These are phyloP conservation scores for Aphelocoma californica DNA, from an alignment of 2,797 vertebrate species.

Conservation along the genomic window DNA sequence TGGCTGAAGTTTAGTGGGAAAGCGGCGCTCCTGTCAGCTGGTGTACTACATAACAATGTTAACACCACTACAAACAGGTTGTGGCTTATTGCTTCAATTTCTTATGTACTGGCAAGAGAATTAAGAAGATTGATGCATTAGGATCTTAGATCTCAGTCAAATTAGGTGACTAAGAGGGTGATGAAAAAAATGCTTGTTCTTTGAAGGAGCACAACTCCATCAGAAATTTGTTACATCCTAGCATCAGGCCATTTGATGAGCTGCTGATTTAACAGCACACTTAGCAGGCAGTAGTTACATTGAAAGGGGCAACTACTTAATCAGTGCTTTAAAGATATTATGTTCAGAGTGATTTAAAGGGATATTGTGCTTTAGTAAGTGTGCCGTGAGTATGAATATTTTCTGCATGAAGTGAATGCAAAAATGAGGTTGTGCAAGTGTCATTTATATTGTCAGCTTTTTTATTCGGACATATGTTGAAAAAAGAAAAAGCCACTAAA, in stretches of 20 bases:
- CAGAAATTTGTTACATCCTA: slow-evolving; percentile 67
- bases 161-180: slow-evolving; percentile 75
- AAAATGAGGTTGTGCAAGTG: slow-evolving; percentile 19
- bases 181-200: slow-evolving; percentile 72
- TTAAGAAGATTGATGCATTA: slow-evolving; percentile 75
- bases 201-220: slow-evolving; percentile 66
- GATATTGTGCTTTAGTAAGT: slow-evolving; percentile 48
- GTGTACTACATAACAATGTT: slow-evolving; percentile 72
- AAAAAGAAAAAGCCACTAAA: background rate
- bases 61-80: slow-evolving; percentile 77
- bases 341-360: slow-evolving; percentile 60
- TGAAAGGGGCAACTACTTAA: slow-evolving; percentile 63
- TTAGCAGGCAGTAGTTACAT: slow-evolving; percentile 55
- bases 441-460: slow-evolving; percentile 10
- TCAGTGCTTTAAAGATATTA: slow-evolving; percentile 66
- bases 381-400: slow-evolving; percentile 54
- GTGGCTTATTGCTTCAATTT: slow-evolving; percentile 79
- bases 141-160: slow-evolving; percentile 77
- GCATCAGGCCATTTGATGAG: slow-evolving; percentile 68
- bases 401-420: slow-evolving; percentile 42
- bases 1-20: slow-evolving; percentile 73
- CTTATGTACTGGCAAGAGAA: slow-evolving; percentile 74
- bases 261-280: slow-evolving; percentile 70
- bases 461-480: background rate
- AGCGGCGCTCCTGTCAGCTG: slow-evolving; percentile 67